Evolutionary conservation across 92 coral and sea anemone species (phyloP), one percentile per base, ranked within the genome.

Genomic region (Blastomussa wellsi): DNA sequence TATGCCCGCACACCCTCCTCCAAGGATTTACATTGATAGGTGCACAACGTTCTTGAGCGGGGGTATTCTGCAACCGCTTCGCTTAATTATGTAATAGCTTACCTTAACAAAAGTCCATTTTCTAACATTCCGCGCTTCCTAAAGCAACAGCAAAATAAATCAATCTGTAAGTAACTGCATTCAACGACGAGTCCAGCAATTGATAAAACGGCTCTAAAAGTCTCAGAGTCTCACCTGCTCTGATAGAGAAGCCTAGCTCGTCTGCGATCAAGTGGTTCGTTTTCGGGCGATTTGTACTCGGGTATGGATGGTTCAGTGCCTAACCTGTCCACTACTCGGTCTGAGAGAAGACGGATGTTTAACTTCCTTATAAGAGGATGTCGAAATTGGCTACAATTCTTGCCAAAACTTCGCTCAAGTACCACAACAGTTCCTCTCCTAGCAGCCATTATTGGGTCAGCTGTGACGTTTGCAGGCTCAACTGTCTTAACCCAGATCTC

Each of bases 61-160:
- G n/a, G n/a, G n/a, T n/a, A n/a, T n/a, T n/a, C n/a, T n/a, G n/a
- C n/a, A n/a, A n/a, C 14, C 22, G 5, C 4, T 33, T 31, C n/a
- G n/a, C n/a, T n/a, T 17, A 65, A 15, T 26, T 9, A 26, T 28
- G 71, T 65, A 65, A 32, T 17, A 8, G n/a, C 33, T 39, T 82
- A 93, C 95, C 95, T 96, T 66, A 96, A 79, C 78, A 96, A 74
- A 38, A 96, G 86, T 15, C 98, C 98, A 91, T 96, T 96, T 75
- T 96, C 98, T 72, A 94, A 91, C 98, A 94, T 96, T 72, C 98
- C 98, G 39, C 98, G 91, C 83, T 96, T 96, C 82, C 98, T 96
- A 29, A 77, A 62, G n/a, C 55, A 0, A n/a, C n/a, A n/a, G n/a
- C n/a, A 67, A 5, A 31, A 22, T 15, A 67, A 31, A 15, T 67